Conservation (phyloP, 2,113 vertebrate species). For the Crotalus helleri region DNA sequence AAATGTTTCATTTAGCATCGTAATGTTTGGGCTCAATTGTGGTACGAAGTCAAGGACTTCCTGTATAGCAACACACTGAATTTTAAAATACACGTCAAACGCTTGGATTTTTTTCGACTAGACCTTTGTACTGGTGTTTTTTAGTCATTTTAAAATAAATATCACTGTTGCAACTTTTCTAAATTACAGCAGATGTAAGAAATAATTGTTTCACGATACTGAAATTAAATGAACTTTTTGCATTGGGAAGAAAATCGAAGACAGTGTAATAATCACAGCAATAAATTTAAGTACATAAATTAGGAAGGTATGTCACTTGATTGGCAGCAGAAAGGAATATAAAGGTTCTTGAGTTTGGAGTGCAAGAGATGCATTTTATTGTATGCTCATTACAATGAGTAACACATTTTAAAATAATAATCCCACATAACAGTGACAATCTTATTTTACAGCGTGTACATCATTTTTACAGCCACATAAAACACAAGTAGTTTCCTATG, state of each 20-base stretch:
- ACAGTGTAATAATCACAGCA: background rate
- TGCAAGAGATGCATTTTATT: conserved; percentile 85
- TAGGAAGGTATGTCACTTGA: conserved; percentile 5
- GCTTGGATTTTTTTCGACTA: background rate
- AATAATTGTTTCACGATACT: background rate
- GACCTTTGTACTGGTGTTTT: background rate
- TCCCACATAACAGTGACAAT: conserved; percentile 80
- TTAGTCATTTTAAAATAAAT: background rate
- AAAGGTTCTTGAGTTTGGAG: conserved; percentile 61
- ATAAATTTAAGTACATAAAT: conserved; percentile 11
- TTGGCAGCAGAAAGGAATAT: conserved; percentile 46
- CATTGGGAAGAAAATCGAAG: too few species aligned
- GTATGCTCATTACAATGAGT: conserved; percentile 78
- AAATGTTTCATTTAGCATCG: background rate
- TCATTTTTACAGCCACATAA: conserved; percentile 82
- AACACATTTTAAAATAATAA: conserved; percentile 82
- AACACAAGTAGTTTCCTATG: conserved; percentile 72
- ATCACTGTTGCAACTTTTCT: background rate
- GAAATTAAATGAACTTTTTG: background rate
- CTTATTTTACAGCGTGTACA: conserved; percentile 84
- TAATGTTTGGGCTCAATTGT: background rate
- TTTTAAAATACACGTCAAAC: background rate
- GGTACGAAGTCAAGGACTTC: background rate
- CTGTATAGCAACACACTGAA: background rate
- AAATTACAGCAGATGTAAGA: background rate